Percentiles rank a stretch among this genome's conserved stretches.
Conservation (phyloP, 1,140 invertebrate genomes). For the Hylaeus volcanicus region DNA sequence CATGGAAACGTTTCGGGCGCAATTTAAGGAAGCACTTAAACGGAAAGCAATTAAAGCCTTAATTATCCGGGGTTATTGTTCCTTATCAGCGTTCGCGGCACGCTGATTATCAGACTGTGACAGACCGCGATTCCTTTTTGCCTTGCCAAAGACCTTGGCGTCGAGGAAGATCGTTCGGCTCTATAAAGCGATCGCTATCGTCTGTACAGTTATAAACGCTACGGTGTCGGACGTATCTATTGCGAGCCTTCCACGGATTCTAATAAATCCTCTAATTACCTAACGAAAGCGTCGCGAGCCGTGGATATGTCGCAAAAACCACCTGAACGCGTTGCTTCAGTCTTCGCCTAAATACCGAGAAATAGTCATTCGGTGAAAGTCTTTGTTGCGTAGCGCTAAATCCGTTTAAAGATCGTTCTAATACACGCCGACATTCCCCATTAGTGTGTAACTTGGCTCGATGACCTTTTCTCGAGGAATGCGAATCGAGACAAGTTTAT, state of each 20-base stretch:
- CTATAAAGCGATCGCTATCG: neutral
- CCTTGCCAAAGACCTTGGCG: slow-evolving; percentile 25
- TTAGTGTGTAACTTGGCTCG: slow-evolving; percentile 4
- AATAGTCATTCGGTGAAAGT: slow-evolving; percentile 35
- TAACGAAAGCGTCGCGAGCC: too few species aligned
- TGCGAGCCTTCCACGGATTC: too few species aligned
- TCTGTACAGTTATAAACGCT: neutral
- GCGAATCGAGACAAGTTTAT: neutral
- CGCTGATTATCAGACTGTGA: slow-evolving; percentile 52
- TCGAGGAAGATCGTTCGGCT: slow-evolving; percentile 13
- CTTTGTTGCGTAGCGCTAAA: neutral
- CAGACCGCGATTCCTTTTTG: slow-evolving; percentile 12
- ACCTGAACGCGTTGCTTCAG: neutral
- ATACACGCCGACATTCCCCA: slow-evolving; percentile 18
- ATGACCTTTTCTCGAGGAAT: slow-evolving; percentile 47
- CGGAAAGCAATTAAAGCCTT: neutral
- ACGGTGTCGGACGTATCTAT: too few species aligned
- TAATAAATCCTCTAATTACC: too few species aligned
- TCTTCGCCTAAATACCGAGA: neutral
- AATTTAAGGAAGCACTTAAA: neutral
- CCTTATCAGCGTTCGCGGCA: neutral
- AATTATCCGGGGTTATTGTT: slow-evolving; percentile 1
- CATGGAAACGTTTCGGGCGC: too few species aligned
- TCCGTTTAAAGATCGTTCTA: slow-evolving; percentile 23
- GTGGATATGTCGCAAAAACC: neutral